A percentile compares a stretch with the other conserved stretches of the same genome.
These are phyloP conservation scores for Helarctos malayanus DNA, from an alignment of 2,797 vertebrate species.

Conservation along the genomic window DNA sequence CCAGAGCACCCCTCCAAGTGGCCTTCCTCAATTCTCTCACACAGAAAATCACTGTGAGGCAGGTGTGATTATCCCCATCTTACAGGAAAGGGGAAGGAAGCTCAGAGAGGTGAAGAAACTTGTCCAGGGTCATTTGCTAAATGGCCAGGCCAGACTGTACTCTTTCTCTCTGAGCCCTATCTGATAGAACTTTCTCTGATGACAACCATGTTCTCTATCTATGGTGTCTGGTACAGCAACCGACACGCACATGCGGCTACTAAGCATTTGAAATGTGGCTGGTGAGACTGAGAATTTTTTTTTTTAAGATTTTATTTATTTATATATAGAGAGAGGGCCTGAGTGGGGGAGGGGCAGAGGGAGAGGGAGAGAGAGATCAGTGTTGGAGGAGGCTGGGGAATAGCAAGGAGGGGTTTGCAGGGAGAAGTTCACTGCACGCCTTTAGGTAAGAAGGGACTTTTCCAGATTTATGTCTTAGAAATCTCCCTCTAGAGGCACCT, in stretches of 20 bases:
- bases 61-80: background rate
- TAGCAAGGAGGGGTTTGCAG: background rate
- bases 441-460: constrained; percentile 7
- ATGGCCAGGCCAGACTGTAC: background rate
- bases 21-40: background rate
- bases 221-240: background rate
- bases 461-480: constrained; percentile 16
- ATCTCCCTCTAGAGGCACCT: background rate
- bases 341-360: background rate
- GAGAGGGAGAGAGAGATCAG: background rate
- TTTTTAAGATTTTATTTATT: background rate
- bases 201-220: background rate
- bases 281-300: background rate
- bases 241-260: background rate
- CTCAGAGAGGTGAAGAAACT: background rate
- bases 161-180: background rate
- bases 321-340: background rate
- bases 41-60: background rate
- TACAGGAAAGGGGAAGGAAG: background rate
- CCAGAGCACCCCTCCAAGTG: background rate
- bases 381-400: background rate
- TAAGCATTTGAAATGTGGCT: background rate
- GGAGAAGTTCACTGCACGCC: background rate
- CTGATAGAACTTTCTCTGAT: constrained; percentile 11
- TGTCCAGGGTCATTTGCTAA: background rate